phyloP scores from a whole-genome alignment of 2,797 vertebrate genomes.

The Pseudochromis fuscus region DNA sequence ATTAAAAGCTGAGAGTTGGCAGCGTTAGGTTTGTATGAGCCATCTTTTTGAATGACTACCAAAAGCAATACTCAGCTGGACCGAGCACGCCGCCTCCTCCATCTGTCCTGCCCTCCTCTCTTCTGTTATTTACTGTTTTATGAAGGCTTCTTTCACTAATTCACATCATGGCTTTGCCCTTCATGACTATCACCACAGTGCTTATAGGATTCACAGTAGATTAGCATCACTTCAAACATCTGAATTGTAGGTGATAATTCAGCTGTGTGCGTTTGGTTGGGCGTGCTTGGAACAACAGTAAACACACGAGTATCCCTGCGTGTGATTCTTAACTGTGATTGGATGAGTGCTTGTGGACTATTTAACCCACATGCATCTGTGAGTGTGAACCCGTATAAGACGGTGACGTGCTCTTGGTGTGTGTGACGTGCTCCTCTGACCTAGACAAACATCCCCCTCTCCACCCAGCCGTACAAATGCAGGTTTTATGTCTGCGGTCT shows the following conservation, averaged over 20 bases:
- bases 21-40: conserved; percentile 57
- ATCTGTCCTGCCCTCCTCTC: conserved; percentile 72
- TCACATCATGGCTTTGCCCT: conserved; percentile 22
- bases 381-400: conserved; percentile 17
- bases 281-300: conserved; percentile 3
- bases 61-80: conserved; percentile 73
- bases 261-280: conserved; percentile 4
- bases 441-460: conserved; percentile 22
- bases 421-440: conserved; percentile 15
- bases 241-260: conserved; percentile 1
- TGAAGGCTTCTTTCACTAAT: conserved; percentile 48
- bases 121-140: conserved; percentile 63
- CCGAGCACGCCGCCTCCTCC: conserved; percentile 65
- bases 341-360: conserved; percentile 2
- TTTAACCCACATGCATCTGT: neutral
- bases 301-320: neutral
- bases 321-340: conserved; percentile 15
- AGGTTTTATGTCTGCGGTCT: conserved; percentile 24
- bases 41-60: conserved; percentile 73
- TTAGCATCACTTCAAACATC: conserved; percentile 6
- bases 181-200: conserved; percentile 11
- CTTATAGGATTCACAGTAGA: conserved; percentile 12
- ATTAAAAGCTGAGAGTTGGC: conserved; percentile 58
- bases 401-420: conserved; percentile 4
- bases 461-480: conserved; percentile 23